These are phyloP conservation scores for Cynoglossus semilaevis DNA, from an alignment of 2,113 vertebrate genomes.

Conservation along the genomic window DNA sequence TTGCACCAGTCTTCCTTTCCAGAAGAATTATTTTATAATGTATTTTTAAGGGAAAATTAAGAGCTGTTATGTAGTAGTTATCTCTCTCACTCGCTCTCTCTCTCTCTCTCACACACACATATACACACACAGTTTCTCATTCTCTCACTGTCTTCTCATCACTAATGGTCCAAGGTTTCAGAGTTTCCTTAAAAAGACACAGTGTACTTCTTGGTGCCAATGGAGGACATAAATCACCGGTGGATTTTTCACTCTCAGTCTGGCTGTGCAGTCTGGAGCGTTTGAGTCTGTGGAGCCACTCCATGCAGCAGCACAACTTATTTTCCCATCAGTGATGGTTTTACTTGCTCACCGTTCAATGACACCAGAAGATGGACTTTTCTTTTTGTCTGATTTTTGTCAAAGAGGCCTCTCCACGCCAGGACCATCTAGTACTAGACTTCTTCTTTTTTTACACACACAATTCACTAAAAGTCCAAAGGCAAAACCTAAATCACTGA, in stretches of 20 bases:
- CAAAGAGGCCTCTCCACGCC: background rate
- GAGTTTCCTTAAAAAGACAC: slow-evolving; percentile 4
- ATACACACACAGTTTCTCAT: background rate
- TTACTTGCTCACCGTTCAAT: slow-evolving; percentile 8
- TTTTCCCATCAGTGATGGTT: slow-evolving; percentile 7
- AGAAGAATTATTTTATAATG: slow-evolving; percentile 17
- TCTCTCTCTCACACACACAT: background rate
- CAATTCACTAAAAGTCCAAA: no score
- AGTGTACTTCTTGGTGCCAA: background rate
- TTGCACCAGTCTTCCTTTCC: slow-evolving; percentile 17
- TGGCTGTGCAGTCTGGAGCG: background rate
- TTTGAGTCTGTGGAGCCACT: slow-evolving; percentile 6
- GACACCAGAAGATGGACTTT: background rate
- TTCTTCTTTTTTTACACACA: no score
- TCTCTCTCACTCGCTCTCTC: background rate
- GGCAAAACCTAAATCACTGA: no score
- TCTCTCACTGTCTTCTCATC: background rate
- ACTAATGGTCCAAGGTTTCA: slow-evolving; percentile 1
- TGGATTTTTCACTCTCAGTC: background rate
- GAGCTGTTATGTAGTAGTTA: background rate
- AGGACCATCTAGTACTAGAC: no score
- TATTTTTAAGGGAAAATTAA: slow-evolving; percentile 21
- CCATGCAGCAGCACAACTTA: background rate
- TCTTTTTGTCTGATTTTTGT: background rate
- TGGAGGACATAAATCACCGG: slow-evolving; percentile 17